phyloP scores from a whole-genome alignment of 2,113 vertebrate genomes.

The Coptodon rendalli region DNA sequence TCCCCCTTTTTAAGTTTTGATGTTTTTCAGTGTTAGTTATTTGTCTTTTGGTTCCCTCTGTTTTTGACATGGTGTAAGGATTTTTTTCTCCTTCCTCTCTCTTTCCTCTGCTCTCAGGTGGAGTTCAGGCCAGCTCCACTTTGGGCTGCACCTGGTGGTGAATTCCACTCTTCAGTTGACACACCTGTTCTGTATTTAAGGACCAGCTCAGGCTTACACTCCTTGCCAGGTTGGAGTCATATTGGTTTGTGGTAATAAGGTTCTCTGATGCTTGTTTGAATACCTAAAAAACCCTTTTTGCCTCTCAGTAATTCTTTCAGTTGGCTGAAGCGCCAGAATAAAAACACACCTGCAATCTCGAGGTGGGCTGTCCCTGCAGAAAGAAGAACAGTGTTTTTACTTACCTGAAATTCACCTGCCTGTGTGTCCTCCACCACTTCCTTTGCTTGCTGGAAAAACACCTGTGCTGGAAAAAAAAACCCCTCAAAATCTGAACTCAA shows the following conservation, averaged over 20 bases:
- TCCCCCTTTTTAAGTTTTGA: background rate
- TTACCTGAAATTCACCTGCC: background rate
- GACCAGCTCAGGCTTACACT: background rate
- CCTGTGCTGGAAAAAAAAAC: background rate
- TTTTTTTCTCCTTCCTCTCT: background rate
- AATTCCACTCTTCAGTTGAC: background rate
- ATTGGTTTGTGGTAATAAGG: background rate
- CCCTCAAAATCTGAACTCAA: accelerated
- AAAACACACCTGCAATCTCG: background rate
- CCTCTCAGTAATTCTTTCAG: background rate
- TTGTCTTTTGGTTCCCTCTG: background rate
- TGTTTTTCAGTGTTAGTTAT: background rate
- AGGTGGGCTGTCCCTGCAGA: background rate
- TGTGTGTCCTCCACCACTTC: background rate
- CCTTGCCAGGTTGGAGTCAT: background rate
- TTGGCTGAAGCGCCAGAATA: background rate
- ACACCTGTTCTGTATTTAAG: background rate
- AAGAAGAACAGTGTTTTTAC: background rate
- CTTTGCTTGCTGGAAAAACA: background rate
- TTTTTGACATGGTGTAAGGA: background rate
- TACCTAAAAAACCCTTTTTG: background rate
- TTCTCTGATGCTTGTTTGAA: background rate
- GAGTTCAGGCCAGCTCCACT: accelerated
- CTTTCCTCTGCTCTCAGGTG: background rate
- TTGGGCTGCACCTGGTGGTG: background rate